These are phyloP conservation scores for Dorcus parallelipipedus DNA, from an alignment of 2,888 invertebrate species.

Conservation along the genomic window DNA sequence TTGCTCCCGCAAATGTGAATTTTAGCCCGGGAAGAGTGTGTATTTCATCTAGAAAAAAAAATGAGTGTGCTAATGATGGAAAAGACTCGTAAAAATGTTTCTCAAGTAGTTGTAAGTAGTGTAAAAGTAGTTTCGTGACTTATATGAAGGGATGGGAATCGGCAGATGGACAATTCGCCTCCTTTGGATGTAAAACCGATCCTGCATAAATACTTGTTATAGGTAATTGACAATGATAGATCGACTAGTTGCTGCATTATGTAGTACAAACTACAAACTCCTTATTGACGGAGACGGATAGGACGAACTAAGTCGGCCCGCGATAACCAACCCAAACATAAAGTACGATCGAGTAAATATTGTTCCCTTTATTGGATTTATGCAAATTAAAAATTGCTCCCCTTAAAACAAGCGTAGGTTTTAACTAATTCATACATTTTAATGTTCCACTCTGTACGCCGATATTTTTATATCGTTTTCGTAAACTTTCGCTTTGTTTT, in stretches of 20 bases:
- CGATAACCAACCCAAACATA: conserved; percentile 28
- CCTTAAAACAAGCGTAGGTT: not conserved
- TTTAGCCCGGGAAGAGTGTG: no score
- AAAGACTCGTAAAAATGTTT: no score
- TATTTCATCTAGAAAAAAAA: no score
- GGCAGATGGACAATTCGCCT: conserved; percentile 36
- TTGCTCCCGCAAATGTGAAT: no score
- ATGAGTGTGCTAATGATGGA: no score
- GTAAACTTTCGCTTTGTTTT: no score
- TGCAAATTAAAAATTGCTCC: conserved; percentile 25
- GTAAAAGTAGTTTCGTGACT: no score
- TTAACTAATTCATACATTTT: not conserved
- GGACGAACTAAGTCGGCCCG: conserved; percentile 18
- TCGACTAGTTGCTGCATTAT: conserved; percentile 38
- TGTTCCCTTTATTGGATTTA: conserved; percentile 29
- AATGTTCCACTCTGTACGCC: no score
- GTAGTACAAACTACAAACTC: conserved; percentile 39
- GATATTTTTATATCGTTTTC: no score
- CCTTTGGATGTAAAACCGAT: conserved; percentile 36
- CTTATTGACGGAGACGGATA: conserved; percentile 37
- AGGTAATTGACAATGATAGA: conserved; percentile 41
- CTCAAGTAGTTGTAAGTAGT: no score
- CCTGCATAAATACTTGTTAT: conserved; percentile 40
- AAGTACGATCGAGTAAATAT: conserved; percentile 27
- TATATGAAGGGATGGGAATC: conserved; percentile 25